Evolutionary conservation across 2,888 invertebrate genomes (phyloP), one percentile per base, ranked within the genome.

Genomic region (Protodeltote pygarga): DNA sequence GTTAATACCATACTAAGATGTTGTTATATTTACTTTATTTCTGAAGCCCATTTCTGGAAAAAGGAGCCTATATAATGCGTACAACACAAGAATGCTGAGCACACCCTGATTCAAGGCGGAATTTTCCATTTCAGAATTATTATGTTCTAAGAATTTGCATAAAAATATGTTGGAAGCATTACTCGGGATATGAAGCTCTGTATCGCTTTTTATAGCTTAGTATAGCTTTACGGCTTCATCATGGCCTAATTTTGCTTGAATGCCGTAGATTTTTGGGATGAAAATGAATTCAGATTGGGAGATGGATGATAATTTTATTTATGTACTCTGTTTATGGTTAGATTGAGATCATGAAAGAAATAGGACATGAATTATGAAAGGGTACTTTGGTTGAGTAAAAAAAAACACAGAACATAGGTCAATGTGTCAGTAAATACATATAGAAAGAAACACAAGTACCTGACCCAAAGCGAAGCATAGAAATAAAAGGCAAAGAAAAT

Each of bases 131-230:
- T 60, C 33, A 44, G 35, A 58, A 37, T 55, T 54, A 49, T 65
- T 57, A 51, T 55, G 17, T 51, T 39, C 37, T 35, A 45, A 33
- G 63, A 60, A 69, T 68, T 60, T 65, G 48, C 70, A 60, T 61
- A 46, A 55, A 60, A 57, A 50, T 65, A 61, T 58, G 48, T 45
- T 5, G 40, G 34, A 33, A n/a, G 23, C 44, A 67, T 52, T 53
- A 33, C 40, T 25, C 8, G 37, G 17, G 3, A 32, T 38, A 38
- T 9, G 8, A 45, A 37, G 15, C 14, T 34, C 28, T 21, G 14
- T 34, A 15, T 29, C 4, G 14, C 25, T 38, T 5, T 20, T 19
- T 33, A 23, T 38, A 21, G 11, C 35, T 27, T 20, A 13, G 21
- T 33, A 23, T 21, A 20, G 8, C 10, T 21, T 49, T 37, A 50